phyloP scores from a whole-genome alignment of 2,113 vertebrate genomes.

The Nanorana parkeri region DNA sequence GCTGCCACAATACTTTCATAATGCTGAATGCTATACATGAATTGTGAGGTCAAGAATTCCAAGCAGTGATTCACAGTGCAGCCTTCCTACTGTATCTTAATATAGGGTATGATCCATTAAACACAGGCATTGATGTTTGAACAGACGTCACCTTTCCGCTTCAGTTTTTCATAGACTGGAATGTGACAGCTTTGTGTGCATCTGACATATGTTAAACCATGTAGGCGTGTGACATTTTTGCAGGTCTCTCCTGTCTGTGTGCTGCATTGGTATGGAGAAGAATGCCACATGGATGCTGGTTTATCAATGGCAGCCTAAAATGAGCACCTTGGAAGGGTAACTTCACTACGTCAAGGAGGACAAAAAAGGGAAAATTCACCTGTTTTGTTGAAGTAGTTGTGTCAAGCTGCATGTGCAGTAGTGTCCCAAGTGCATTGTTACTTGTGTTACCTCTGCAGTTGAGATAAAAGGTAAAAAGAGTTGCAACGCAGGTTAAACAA shows the following conservation, averaged over 20 bases:
- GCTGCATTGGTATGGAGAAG: constrained; percentile 16
- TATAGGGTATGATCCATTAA: neutral
- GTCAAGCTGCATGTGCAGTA: neutral
- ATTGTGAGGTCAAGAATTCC: neutral
- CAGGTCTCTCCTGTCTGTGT: constrained; percentile 28
- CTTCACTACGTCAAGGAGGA: neutral
- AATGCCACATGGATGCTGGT: neutral
- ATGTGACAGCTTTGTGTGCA: constrained; percentile 20
- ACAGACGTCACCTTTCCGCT: constrained; percentile 11
- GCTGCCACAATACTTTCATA: neutral
- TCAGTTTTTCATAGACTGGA: constrained; percentile 8
- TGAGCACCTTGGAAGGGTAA: neutral
- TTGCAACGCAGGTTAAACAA: neutral
- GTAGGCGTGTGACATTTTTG: constrained; percentile 22
- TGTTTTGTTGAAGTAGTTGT: neutral
- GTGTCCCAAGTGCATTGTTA: neutral
- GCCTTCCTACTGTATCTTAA: neutral
- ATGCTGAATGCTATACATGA: neutral
- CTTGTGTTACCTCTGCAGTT: neutral
- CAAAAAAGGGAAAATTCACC: neutral
- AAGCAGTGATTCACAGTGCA: neutral
- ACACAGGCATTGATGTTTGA: neutral
- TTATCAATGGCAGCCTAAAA: neutral
- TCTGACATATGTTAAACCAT: constrained; percentile 2
- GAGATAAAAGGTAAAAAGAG: no score